Evolutionary conservation across 2,888 invertebrate genomes (phyloP).

Genomic region (Baronia brevicornis): DNA sequence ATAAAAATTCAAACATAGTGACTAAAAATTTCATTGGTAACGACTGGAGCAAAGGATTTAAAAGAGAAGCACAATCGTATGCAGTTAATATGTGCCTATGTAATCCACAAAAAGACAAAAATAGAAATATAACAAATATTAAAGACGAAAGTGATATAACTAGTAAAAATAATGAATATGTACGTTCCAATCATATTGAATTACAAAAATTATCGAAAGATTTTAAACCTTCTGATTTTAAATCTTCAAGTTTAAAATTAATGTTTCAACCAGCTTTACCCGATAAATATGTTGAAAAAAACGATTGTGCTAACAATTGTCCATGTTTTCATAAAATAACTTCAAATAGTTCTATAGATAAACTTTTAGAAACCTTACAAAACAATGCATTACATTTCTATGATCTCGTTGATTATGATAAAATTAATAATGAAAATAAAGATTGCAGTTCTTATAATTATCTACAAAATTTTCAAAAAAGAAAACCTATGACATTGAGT

Average conservation of each 20-base stretch:
- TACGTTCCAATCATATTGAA: too few species aligned
- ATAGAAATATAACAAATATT: not conserved
- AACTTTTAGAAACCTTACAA: constrained; percentile 40
- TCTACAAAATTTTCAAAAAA: too few species aligned
- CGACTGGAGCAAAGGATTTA: constrained; percentile 19
- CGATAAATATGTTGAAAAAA: constrained; percentile 15
- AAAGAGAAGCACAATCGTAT: constrained; percentile 32
- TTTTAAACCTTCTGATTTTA: too few species aligned
- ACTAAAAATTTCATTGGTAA: constrained; percentile 17
- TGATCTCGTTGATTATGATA: constrained; percentile 5
- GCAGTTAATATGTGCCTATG: constrained; percentile 57
- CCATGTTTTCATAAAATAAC: constrained; percentile 54
- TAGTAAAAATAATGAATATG: too few species aligned
- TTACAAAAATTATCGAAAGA: too few species aligned
- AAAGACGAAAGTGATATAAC: not conserved
- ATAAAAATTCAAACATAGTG: constrained; percentile 8
- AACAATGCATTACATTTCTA: constrained; percentile 36
- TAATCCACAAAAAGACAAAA: constrained; percentile 27
- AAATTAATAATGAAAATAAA: constrained; percentile 2
- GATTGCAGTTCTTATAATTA: too few species aligned
- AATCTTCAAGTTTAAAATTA: constrained; percentile 19
- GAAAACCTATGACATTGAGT: too few species aligned
- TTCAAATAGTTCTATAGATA: constrained; percentile 54
- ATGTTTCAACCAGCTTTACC: constrained; percentile 16
- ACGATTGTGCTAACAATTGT: constrained; percentile 33